phyloP scores from a whole-genome alignment of 2,888 invertebrate genomes.

The Perizoma flavofasciatum region DNA sequence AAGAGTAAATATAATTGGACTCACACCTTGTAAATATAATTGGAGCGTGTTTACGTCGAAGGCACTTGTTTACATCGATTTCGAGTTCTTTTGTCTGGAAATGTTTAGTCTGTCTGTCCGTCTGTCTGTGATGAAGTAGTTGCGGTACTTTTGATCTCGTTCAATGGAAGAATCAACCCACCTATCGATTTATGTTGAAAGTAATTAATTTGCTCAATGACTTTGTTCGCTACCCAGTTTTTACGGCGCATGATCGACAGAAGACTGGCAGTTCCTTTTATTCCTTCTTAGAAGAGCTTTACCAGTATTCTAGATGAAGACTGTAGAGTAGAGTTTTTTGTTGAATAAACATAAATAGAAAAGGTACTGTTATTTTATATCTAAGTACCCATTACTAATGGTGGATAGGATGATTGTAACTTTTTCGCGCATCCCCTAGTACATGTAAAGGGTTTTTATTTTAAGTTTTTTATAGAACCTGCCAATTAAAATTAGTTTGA shows the following conservation, averaged over 20 bases:
- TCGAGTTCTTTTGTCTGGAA: slow-evolving; percentile 15
- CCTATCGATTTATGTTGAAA: slow-evolving; percentile 12
- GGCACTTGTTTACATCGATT: slow-evolving; percentile 13
- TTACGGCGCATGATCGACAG: neutral
- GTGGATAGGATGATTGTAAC: too few relatives aligned
- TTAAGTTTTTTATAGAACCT: too few relatives aligned
- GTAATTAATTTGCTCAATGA: slow-evolving; percentile 14
- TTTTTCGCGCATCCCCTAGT: too few relatives aligned
- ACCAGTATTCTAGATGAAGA: neutral
- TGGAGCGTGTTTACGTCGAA: too few relatives aligned
- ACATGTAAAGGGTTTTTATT: too few relatives aligned
- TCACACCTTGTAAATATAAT: neutral
- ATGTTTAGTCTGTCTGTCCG: slow-evolving; percentile 26
- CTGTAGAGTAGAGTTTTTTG: too few relatives aligned
- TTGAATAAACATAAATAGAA: too few relatives aligned
- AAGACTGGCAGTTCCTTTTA: neutral
- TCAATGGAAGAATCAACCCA: slow-evolving; percentile 4
- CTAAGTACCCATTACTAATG: too few relatives aligned
- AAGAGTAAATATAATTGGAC: too few relatives aligned
- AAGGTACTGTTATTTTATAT: too few relatives aligned
- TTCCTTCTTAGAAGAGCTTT: neutral
- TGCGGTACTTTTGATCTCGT: slow-evolving; percentile 17
- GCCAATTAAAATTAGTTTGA: too few relatives aligned
- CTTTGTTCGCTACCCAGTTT: slow-evolving; percentile 6
- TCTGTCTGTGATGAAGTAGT: slow-evolving; percentile 13